Conservation (phyloP, 2,113 vertebrate genomes). For the Struthidea cinerea region DNA sequence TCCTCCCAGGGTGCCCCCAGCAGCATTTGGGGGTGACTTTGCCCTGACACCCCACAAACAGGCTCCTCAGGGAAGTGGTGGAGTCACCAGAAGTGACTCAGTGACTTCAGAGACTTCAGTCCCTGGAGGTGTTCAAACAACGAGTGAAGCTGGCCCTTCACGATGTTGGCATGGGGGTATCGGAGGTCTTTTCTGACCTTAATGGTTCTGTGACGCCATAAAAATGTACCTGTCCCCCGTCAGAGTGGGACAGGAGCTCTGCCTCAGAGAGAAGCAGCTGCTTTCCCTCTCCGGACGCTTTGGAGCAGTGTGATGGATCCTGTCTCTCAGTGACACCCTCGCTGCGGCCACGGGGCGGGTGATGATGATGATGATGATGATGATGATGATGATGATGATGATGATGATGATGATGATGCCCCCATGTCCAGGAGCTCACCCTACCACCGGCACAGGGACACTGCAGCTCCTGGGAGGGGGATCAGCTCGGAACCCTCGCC, state of each 20-base stretch:
- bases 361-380: neutral
- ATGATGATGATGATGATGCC: neutral
- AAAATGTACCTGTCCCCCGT: fast-evolving
- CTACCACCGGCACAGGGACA: fast-evolving
- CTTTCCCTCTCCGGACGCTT: neutral
- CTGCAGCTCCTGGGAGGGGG: neutral
- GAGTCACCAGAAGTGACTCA: neutral
- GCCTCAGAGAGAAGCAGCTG: neutral
- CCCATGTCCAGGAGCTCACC: fast-evolving
- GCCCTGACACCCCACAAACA: neutral
- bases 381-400: neutral
- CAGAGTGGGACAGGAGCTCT: neutral
- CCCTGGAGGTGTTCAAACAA: neutral
- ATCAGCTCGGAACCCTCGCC: fast-evolving
- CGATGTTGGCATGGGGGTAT: fast-evolving
- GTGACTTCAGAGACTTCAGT: neutral
- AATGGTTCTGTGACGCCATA: neutral
- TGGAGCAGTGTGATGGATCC: fast-evolving
- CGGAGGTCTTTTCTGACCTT: neutral
- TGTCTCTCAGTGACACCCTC: neutral
- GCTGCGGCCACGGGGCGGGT: fast-evolving
- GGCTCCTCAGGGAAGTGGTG: neutral
- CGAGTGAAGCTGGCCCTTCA: neutral
- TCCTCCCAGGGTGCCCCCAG: neutral
- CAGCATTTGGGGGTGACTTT: neutral